Evolutionary conservation across 2,888 invertebrate genomes (phyloP).

Genomic region (Ferrisia virgata): DNA sequence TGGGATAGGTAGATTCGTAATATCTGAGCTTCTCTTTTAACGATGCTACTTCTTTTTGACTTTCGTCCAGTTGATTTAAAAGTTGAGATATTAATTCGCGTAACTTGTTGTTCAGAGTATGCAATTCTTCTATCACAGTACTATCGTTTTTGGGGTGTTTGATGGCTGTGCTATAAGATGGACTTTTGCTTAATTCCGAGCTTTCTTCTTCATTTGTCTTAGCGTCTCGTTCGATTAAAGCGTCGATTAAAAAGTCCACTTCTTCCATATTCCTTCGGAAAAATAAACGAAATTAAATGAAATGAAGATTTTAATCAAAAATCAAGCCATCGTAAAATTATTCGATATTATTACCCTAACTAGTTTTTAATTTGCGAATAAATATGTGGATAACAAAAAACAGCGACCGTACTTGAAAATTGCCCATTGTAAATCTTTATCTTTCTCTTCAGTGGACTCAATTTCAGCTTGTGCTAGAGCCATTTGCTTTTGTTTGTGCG

Average conservation of each 20-base stretch:
- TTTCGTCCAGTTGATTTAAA: conserved; percentile 64
- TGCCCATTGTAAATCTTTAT: conserved; percentile 53
- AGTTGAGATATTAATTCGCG: conserved; percentile 60
- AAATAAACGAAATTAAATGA: background rate
- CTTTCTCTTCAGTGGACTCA: conserved; percentile 52
- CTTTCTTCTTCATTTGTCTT: conserved; percentile 48
- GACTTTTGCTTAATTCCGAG: conserved; percentile 49
- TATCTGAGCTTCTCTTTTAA: conserved; percentile 50
- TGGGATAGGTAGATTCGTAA: conserved; percentile 48
- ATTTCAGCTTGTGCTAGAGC: conserved; percentile 49
- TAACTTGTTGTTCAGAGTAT: conserved; percentile 64
- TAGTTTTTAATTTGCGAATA: no score
- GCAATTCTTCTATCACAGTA: conserved; percentile 65
- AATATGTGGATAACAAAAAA: no score
- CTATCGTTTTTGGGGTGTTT: conserved; percentile 63
- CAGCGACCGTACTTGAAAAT: conserved; percentile 47
- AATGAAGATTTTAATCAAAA: no score
- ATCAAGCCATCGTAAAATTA: no score
- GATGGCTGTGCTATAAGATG: conserved; percentile 50
- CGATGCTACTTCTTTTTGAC: conserved; percentile 61
- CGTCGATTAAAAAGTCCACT: conserved; percentile 62
- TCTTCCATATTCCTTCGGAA: conserved; percentile 61
- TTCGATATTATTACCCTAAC: no score
- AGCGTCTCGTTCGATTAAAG: conserved; percentile 51
- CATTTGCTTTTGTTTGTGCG: conserved; percentile 55